Conservation (phyloP, 1,140 invertebrate genomes). For the Hylyphantes graminicola region DNA sequence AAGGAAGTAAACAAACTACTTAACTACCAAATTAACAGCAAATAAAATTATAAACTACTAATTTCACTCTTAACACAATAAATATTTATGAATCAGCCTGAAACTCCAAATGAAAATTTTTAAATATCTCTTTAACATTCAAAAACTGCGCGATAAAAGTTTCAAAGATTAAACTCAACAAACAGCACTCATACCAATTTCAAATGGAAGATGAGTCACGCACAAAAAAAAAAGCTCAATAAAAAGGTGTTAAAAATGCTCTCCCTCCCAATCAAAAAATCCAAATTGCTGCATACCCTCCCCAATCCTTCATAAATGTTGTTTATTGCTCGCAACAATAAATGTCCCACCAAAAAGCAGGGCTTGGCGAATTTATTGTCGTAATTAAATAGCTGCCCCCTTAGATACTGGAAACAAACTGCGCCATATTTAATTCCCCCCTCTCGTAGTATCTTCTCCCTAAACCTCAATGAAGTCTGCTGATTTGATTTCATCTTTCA, state of each 20-base stretch:
- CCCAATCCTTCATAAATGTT: conserved; percentile 44
- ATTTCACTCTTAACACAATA: no score
- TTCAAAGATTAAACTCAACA: no score
- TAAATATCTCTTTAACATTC: no score
- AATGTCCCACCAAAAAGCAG: conserved; percentile 38
- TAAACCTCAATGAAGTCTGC: conserved; percentile 38
- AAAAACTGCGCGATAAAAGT: no score
- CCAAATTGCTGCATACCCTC: not conserved
- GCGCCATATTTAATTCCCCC: conserved; percentile 53
- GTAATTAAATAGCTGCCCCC: conserved; percentile 53
- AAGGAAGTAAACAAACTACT: no score
- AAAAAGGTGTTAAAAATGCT: not conserved
- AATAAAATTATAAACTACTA: no score
- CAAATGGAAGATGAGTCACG: no score
- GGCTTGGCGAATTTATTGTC: conserved; percentile 45
- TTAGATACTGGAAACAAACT: conserved; percentile 37
- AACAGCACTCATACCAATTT: no score
- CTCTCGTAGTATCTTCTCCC: conserved; percentile 8
- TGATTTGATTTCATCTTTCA: conserved; percentile 60
- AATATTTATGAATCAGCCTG: no score
- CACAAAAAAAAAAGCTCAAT: not conserved
- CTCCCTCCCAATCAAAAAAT: not conserved
- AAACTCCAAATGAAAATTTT: no score
- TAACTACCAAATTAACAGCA: no score
- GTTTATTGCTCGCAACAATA: conserved; percentile 54